Percentiles rank a stretch among this genome's conserved stretches.
phyloP scores from a whole-genome alignment of 2,113 vertebrate species.

The Epinephelus lanceolatus region DNA sequence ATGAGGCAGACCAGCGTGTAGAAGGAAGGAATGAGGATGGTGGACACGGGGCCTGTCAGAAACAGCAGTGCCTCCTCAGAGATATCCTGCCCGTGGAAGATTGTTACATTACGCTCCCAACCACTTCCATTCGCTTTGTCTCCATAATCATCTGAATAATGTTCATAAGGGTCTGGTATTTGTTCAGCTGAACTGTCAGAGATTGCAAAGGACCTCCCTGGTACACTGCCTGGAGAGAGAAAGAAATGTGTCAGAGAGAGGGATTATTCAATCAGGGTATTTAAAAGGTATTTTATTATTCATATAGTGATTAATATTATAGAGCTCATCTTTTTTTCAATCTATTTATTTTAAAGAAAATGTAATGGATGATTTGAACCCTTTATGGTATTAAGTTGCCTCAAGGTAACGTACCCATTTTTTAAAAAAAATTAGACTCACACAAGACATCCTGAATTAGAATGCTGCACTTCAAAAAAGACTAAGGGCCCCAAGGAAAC shows the following conservation, averaged over 20 bases:
- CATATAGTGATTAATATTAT: not conserved
- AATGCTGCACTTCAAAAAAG: no score
- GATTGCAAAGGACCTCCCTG: not conserved
- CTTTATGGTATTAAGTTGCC: no score
- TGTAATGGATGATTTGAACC: no score
- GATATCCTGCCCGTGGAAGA: constrained; percentile 8
- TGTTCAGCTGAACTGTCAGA: not conserved
- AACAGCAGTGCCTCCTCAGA: constrained; percentile 81
- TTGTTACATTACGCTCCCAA: rapidly evolving
- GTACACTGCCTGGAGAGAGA: not conserved
- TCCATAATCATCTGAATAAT: rapidly evolving
- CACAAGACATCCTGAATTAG: no score
- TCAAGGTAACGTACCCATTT: no score
- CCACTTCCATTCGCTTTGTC: rapidly evolving
- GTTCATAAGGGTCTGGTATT: not conserved
- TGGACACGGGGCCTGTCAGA: constrained; percentile 87
- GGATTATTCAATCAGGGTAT: not conserved
- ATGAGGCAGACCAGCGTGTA: constrained; percentile 87
- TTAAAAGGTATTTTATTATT: not conserved
- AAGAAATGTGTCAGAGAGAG: not conserved
- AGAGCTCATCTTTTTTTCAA: not conserved
- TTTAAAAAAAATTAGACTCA: no score
- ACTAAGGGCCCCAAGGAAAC: no score
- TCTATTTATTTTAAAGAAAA: no score
- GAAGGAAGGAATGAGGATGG: constrained; percentile 88